Conservation (phyloP, 2,113 vertebrate species). For the Athene cunicularia region DNA sequence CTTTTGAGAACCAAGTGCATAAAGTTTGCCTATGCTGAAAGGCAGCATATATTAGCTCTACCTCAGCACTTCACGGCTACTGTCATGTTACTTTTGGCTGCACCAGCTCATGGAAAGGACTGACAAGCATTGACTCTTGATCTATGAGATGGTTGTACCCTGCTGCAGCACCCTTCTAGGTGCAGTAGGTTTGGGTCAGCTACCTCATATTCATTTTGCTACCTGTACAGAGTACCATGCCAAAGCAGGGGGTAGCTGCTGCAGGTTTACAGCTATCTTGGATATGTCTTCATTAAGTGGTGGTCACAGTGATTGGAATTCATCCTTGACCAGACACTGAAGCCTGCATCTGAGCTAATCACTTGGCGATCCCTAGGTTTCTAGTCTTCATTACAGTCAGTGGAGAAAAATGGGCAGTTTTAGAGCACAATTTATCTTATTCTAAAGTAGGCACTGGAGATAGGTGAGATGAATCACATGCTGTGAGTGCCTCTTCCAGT, state of each 20-base stretch:
- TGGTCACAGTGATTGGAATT: background rate
- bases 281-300: conserved; percentile 17
- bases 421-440: conserved; percentile 27
- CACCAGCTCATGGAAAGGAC: background rate
- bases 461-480: conserved; percentile 44
- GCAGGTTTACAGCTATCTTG: background rate
- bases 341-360: conserved; percentile 10
- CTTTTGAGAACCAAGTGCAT: background rate
- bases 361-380: background rate
- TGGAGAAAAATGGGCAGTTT: conserved; percentile 18
- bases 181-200: background rate
- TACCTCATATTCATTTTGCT: background rate
- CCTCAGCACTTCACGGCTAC: background rate
- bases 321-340: conserved; percentile 45
- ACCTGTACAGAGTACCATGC: background rate
- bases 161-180: background rate
- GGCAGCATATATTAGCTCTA: fast-evolving
- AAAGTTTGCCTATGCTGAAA: background rate
- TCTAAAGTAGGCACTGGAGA: background rate
- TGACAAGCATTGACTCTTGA: background rate
- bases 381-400: conserved; percentile 48
- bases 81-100: background rate
- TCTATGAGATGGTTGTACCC: background rate
- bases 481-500: background rate
- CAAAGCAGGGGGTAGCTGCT: background rate